Base-by-base conservation (phyloP, 2,797 vertebrate genomes). In the Brachyrhaphis roseni region DNA sequence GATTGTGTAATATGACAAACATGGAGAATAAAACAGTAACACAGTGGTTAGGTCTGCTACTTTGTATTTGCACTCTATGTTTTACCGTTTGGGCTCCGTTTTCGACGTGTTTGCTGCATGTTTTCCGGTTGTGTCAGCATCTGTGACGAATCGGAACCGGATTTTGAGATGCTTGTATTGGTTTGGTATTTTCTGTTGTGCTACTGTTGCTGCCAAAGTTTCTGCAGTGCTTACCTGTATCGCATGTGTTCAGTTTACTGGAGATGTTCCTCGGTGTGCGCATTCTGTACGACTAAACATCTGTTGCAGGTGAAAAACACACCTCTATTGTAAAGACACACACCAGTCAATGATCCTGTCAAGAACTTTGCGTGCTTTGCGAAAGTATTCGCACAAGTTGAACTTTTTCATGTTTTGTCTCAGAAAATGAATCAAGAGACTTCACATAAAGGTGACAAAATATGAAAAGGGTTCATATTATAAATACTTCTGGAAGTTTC, bases 41-140 rank as follows among this genome's bases (percentile, higher is more conserved):
- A 87, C 82, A 70, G 78, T 94, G 95, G 95, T 91, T 95, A 96
- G 94, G 93, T 96, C 92, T 94, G 96, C 97, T 95, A 96, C 96
- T 96, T 36, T 96, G 96, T 96, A 89, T 78, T 53, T 89, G 39
- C 73, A 70, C 39, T 55, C 84, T 86, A 90, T 86, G 79, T 76
- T 82, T 79, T 72, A 78, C 87, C 66, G 89, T 92, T 91, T 86
- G 88, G 95, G 96, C 93, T 94, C 92, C 96, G 95, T 93, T 93
- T 89, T 88, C 49, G 91, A 94, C 93, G 90, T 94, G 94, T 95
- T 90, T 86, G 93, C 94, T 91, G 96, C 95, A 96, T 96, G 97
- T 95, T 97, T 95, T 93, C 93, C 89, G 87, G 83, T 82, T 87
- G 89, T 79, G 72, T 78, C 72, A 76, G 91, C 94, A 89, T 90